Conservation (phyloP, 1,140 invertebrate species). For the Eciton burchellii region DNA sequence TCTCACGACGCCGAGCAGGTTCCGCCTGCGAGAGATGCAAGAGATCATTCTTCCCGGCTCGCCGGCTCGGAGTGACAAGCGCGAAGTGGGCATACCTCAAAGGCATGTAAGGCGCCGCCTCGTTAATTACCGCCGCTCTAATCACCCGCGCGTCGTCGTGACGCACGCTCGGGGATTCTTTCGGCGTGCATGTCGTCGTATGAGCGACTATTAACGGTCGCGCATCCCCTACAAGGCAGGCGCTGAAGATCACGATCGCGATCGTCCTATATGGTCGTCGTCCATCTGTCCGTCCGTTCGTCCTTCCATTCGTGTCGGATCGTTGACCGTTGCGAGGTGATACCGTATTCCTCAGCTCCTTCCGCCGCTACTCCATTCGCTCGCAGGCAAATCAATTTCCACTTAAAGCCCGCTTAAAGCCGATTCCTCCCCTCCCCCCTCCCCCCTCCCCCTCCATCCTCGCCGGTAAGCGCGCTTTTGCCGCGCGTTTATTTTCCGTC, state of each 20-base stretch:
- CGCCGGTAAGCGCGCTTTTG: slow-evolving; percentile 1
- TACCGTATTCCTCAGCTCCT: slow-evolving; percentile 68
- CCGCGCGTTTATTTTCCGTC: background rate
- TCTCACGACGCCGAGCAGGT: background rate
- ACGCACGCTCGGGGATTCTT: slow-evolving; percentile 18
- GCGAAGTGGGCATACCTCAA: background rate
- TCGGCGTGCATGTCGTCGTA: slow-evolving; percentile 12
- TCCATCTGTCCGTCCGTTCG: background rate
- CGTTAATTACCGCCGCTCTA: slow-evolving; percentile 11
- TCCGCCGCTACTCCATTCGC: slow-evolving; percentile 57
- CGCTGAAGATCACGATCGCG: slow-evolving; percentile 69
- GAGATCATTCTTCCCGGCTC: background rate
- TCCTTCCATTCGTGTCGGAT: slow-evolving; percentile 73
- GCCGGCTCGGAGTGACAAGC: background rate
- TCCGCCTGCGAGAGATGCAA: background rate
- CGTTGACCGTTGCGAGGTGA: slow-evolving; percentile 76
- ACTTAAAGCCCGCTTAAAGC: slow-evolving; percentile 57
- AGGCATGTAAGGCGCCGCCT: background rate
- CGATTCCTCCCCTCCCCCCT: slow-evolving; percentile 10
- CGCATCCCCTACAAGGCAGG: slow-evolving; percentile 77
- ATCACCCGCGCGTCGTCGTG: slow-evolving; percentile 2
- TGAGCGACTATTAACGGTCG: slow-evolving; percentile 73
- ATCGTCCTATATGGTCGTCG: slow-evolving; percentile 69
- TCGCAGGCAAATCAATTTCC: slow-evolving; percentile 78
- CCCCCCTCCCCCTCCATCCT: too few species aligned